Percentiles rank a stretch among this genome's conserved stretches.
Evolutionary conservation across 2,113 vertebrate genomes (phyloP).

Genomic region (Onychorhynchus coronatus): DNA sequence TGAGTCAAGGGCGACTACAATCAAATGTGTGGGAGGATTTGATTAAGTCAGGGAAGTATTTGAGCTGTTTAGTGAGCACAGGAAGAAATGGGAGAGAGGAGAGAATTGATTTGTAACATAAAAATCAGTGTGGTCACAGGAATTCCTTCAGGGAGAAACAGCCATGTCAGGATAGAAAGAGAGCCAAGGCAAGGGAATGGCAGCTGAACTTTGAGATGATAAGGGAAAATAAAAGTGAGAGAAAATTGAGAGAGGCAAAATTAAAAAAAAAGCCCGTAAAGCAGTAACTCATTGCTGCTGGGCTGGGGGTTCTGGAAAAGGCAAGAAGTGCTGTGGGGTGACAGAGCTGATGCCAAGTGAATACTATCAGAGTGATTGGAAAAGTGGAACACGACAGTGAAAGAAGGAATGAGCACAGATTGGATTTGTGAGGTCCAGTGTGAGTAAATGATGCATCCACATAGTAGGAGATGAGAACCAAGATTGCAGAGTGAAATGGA

Average conservation of each 20-base stretch:
- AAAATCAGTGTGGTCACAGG: background rate
- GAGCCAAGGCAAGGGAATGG: background rate
- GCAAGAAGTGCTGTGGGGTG: fast-evolving
- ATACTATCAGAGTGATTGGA: background rate
- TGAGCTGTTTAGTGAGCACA: background rate
- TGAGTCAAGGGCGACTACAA: background rate
- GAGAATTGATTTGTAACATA: constrained; percentile 9
- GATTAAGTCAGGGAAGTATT: constrained; percentile 35
- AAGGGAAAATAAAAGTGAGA: background rate
- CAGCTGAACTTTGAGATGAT: background rate
- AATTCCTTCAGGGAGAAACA: constrained; percentile 14
- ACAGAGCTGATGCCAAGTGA: background rate
- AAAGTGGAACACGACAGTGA: background rate
- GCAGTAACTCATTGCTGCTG: background rate
- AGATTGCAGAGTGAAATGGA: background rate
- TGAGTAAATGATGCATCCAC: background rate
- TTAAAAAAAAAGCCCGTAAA: background rate
- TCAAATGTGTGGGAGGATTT: constrained; percentile 29
- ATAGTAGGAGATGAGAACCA: background rate
- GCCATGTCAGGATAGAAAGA: background rate
- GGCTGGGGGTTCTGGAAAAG: background rate
- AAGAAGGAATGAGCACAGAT: background rate
- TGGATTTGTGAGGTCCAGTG: background rate
- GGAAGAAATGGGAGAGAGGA: background rate
- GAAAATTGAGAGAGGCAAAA: background rate